Evolutionary conservation across 1,140 invertebrate genomes (phyloP).

Genomic region (Rhopalosiphum maidis): DNA sequence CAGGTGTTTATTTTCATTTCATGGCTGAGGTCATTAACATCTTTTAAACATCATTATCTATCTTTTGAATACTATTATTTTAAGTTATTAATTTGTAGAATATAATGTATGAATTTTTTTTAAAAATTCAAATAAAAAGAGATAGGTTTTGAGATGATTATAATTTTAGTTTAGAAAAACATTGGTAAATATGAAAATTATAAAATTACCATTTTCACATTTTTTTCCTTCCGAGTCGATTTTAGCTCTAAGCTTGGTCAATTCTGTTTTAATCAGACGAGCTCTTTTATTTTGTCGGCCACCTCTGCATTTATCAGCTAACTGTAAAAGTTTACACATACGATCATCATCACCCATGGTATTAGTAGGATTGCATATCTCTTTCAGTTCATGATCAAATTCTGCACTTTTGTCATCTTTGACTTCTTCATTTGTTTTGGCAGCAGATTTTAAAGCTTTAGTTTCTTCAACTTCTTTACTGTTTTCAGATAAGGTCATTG

Average conservation of each 20-base stretch:
- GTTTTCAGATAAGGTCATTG: slow-evolving; percentile 50
- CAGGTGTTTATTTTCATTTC: no score
- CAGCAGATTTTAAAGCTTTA: slow-evolving; percentile 59
- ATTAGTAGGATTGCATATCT: slow-evolving; percentile 58
- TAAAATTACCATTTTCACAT: slow-evolving; percentile 27
- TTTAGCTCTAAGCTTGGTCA: slow-evolving; percentile 38
- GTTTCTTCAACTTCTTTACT: slow-evolving; percentile 60
- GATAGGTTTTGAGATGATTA: background rate
- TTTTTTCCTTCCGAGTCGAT: slow-evolving; percentile 29
- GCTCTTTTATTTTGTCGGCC: slow-evolving; percentile 62
- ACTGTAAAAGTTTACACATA: slow-evolving; percentile 66
- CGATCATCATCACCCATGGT: slow-evolving; percentile 62
- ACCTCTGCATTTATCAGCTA: slow-evolving; percentile 64
- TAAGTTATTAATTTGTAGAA: background rate
- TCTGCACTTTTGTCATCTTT: slow-evolving; percentile 65
- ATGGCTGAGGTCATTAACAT: background rate
- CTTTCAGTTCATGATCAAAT: slow-evolving; percentile 65
- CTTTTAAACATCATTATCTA: background rate
- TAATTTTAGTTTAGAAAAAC: background rate
- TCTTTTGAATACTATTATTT: background rate
- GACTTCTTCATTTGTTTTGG: slow-evolving; percentile 46
- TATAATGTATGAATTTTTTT: background rate
- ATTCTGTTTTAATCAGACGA: slow-evolving; percentile 55
- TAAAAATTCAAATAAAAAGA: background rate
- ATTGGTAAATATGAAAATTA: background rate